Conservation (phyloP, 2,113 vertebrate genomes). For the Paratilapia polleni region DNA sequence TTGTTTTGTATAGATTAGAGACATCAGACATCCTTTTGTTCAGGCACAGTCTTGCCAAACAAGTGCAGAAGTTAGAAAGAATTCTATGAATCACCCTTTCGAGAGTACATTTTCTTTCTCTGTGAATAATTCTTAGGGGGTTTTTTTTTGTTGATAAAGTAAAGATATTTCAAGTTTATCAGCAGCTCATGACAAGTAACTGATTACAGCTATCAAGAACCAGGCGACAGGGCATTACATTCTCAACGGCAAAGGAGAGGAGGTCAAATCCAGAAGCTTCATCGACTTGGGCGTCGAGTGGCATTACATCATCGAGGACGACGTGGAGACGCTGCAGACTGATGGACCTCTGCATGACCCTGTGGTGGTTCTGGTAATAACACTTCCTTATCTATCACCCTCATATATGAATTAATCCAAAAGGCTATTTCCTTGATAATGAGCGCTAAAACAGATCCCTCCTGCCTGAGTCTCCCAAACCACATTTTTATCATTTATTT, state of each 20-base stretch:
- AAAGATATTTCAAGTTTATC: neutral
- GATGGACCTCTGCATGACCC: constrained; percentile 92
- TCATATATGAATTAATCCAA: neutral
- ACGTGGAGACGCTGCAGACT: constrained; percentile 90
- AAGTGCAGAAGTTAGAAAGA: neutral
- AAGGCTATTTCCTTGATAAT: neutral
- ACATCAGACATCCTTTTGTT: neutral
- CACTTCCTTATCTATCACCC: neutral
- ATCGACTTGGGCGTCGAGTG: constrained; percentile 96
- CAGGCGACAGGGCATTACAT: constrained; percentile 98
- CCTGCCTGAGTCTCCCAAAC: neutral
- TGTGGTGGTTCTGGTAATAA: constrained; percentile 90
- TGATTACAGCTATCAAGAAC: constrained; percentile 94
- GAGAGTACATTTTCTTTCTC: neutral
- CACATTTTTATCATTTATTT: neutral
- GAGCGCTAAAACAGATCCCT: neutral
- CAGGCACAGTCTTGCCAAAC: neutral
- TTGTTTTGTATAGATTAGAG: neutral
- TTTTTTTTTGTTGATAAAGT: neutral
- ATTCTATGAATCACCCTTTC: accelerated
- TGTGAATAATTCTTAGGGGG: neutral
- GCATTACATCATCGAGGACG: constrained; percentile 91
- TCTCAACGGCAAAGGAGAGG: constrained; percentile 93
- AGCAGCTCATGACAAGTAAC: constrained; percentile 39
- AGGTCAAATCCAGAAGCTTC: constrained; percentile 88